Evolutionary conservation across 2,113 vertebrate species (phyloP).

Genomic region (Tachysurus fulvidraco): DNA sequence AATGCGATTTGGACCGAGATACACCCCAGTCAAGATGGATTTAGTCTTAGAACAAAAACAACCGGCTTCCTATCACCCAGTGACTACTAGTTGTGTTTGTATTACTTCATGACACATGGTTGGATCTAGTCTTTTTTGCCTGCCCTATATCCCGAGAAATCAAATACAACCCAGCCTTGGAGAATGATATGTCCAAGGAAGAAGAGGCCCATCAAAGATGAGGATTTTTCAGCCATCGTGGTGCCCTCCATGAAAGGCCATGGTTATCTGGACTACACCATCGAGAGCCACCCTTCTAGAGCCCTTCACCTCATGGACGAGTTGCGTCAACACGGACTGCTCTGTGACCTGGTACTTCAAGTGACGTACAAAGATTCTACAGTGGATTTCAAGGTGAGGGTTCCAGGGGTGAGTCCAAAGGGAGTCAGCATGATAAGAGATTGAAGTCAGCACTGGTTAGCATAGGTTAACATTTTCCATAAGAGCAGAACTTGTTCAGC

Average conservation of each 20-base stretch:
- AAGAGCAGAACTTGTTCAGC: neutral
- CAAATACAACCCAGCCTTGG: conserved; percentile 18
- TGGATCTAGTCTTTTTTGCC: conserved; percentile 43
- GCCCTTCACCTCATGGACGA: conserved; percentile 75
- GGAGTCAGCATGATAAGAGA: neutral
- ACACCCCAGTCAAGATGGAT: conserved; percentile 30
- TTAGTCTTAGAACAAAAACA: conserved; percentile 36
- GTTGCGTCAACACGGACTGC: conserved; percentile 70
- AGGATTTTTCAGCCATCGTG: conserved; percentile 72
- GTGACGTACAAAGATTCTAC: conserved; percentile 72
- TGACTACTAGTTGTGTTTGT: conserved; percentile 46
- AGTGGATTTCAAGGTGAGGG: conserved; percentile 75
- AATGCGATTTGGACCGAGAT: conserved; percentile 42
- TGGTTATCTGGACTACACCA: conserved; percentile 78
- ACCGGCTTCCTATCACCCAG: conserved; percentile 34
- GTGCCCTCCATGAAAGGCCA: conserved; percentile 77
- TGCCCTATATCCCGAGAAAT: neutral
- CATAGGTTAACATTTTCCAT: neutral
- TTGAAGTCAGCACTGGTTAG: neutral
- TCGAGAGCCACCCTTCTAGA: conserved; percentile 73
- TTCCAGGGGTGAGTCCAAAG: neutral
- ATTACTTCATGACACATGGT: conserved; percentile 51
- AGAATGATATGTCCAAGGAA: conserved; percentile 75
- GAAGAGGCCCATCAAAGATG: conserved; percentile 65
- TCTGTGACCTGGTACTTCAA: conserved; percentile 78